phyloP scores from a whole-genome alignment of 2,797 vertebrate species.

The Helarctos malayanus region DNA sequence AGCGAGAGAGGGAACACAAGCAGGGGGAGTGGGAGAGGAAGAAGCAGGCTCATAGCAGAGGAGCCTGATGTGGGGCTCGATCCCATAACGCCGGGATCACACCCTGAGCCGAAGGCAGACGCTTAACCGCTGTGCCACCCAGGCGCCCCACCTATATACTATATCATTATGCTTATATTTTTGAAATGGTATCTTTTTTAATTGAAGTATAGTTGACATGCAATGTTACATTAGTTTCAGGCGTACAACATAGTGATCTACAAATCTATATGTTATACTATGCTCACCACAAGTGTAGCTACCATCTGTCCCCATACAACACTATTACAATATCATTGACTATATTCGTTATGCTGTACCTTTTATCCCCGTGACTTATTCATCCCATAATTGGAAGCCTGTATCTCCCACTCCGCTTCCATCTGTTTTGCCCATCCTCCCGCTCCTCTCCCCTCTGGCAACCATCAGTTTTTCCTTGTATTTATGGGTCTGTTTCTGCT shows the following conservation, averaged over 20 bases:
- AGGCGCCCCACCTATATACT: background rate
- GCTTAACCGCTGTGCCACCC: too few species aligned
- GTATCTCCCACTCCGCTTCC: background rate
- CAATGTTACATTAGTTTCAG: background rate
- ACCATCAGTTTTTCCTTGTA: background rate
- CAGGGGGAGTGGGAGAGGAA: too few species aligned
- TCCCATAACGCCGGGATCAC: too few species aligned
- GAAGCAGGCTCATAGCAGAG: too few species aligned
- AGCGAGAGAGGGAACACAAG: too few species aligned
- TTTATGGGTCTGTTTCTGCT: background rate
- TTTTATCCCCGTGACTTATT: background rate
- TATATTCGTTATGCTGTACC: background rate
- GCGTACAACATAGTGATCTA: background rate
- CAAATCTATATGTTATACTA: background rate
- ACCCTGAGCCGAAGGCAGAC: too few species aligned
- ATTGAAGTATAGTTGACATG: background rate
- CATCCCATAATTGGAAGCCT: background rate
- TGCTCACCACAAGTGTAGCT: background rate
- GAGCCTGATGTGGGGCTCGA: too few species aligned
- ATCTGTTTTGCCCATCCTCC: background rate
- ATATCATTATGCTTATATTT: slow-evolving; percentile 27
- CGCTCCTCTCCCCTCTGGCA: background rate
- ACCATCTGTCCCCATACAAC: background rate
- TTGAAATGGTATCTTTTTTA: background rate
- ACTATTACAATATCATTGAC: background rate